phyloP scores from a whole-genome alignment of 1,140 invertebrate genomes.

The Magallana gigas region DNA sequence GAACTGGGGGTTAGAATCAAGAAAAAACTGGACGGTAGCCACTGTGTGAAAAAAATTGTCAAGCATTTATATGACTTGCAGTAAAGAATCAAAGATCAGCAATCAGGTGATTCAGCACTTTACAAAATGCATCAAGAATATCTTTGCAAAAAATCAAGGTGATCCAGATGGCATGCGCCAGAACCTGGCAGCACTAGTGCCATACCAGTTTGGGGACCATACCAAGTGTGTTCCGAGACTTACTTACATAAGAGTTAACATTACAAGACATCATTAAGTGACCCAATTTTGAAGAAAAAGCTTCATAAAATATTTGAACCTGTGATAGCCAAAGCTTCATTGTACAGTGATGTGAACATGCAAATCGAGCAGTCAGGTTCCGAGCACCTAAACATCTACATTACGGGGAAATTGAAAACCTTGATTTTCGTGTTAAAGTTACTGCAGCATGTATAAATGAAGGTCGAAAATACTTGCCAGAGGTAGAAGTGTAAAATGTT shows the following conservation, averaged over 20 bases:
- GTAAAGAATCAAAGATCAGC: no score
- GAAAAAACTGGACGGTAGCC: no score
- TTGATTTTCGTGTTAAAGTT: conserved; percentile 48
- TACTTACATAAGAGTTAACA: no score
- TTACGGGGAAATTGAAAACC: conserved; percentile 29
- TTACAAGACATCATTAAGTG: not conserved
- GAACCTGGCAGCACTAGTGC: no score
- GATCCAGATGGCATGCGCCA: no score
- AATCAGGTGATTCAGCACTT: no score
- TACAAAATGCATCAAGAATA: no score
- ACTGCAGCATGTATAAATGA: conserved; percentile 55
- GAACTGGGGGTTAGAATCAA: not conserved
- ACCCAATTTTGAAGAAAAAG: not conserved
- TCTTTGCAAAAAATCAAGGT: no score
- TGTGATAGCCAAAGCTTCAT: conserved; percentile 21
- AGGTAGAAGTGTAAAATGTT: not conserved
- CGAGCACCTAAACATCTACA: conserved; percentile 47
- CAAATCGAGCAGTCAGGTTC: conserved; percentile 46
- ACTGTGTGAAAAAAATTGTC: no score
- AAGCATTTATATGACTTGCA: no score
- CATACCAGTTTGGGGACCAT: no score
- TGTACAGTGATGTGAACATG: conserved; percentile 50
- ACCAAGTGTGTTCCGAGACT: no score
- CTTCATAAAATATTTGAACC: conserved; percentile 50
- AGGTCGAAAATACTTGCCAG: conserved; percentile 48